A percentile compares a stretch with the other conserved stretches of the same genome.
These are phyloP conservation scores for Chiloscyllium punctatum DNA, from an alignment of 2,797 vertebrate species.

Conservation along the genomic window DNA sequence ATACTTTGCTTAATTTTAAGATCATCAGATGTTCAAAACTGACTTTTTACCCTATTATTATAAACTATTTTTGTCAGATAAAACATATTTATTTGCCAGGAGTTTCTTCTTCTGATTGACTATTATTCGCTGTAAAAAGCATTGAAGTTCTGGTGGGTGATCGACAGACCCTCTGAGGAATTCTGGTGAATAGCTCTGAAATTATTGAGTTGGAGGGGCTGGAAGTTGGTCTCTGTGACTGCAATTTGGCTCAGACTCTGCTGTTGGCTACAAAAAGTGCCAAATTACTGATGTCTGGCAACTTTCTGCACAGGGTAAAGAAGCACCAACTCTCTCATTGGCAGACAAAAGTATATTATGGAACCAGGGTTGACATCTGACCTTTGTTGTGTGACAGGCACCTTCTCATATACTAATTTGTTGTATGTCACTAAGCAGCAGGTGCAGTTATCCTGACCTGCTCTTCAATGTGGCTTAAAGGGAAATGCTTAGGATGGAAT, in stretches of 20 bases:
- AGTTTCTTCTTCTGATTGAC: background rate
- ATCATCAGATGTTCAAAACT: background rate
- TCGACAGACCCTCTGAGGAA: background rate
- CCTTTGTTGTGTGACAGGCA: background rate
- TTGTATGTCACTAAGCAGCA: background rate
- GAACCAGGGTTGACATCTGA: background rate
- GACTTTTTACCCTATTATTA: background rate
- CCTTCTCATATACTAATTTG: background rate
- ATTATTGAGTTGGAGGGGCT: background rate
- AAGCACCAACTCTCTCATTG: background rate
- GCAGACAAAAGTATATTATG: background rate
- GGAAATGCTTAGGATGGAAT: background rate
- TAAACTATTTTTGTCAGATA: background rate
- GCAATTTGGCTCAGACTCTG: background rate
- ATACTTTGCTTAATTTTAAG: background rate
- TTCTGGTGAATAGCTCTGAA: background rate
- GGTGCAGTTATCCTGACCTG: background rate
- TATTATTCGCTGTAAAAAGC: background rate
- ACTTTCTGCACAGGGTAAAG: background rate
- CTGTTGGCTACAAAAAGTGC: background rate
- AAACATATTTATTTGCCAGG: background rate
- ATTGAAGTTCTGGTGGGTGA: background rate
- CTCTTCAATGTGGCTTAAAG: background rate
- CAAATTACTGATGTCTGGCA: background rate
- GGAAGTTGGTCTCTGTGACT: background rate